Percentiles rank a stretch among this genome's conserved stretches.
phyloP scores from a whole-genome alignment of 1,140 invertebrate genomes.

The Chymomyza costata region DNA sequence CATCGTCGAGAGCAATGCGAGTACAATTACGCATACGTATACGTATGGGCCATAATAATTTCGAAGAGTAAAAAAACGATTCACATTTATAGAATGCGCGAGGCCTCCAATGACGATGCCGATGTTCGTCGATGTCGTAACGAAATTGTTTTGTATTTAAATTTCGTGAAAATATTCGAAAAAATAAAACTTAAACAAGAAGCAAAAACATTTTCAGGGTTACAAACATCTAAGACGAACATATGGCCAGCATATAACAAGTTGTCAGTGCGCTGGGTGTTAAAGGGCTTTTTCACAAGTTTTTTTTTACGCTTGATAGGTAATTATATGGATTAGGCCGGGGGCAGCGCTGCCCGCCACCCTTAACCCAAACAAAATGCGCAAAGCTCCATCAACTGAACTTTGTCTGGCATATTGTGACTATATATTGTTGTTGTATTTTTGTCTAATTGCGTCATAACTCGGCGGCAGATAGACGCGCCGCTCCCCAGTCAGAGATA shows the following conservation, averaged over 20 bases:
- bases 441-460: conserved; percentile 59
- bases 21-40: no score
- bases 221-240: conserved; percentile 29
- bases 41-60: no score
- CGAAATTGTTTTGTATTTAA: conserved; percentile 61
- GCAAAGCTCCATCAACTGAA: conserved; percentile 39
- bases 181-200: conserved; percentile 7
- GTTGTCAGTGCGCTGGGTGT: conserved; percentile 16
- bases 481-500: conserved; percentile 19
- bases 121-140: conserved; percentile 62
- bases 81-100: no score
- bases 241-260: conserved; percentile 5
- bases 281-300: conserved; percentile 28
- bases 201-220: conserved; percentile 53
- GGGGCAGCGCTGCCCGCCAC: conserved; percentile 9
- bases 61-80: no score
- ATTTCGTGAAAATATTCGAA: conserved; percentile 48
- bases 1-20: no score
- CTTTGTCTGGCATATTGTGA: no score
- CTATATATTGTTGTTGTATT: conserved; percentile 26
- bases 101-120: conserved; percentile 40
- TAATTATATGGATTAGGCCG: conserved; percentile 52
- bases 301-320: conserved; percentile 36
- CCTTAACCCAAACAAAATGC: conserved; percentile 11
- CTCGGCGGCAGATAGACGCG: conserved; percentile 27